These are phyloP conservation scores for Urophycis tenuis DNA, from an alignment of 2,797 vertebrate genomes.

Conservation along the genomic window DNA sequence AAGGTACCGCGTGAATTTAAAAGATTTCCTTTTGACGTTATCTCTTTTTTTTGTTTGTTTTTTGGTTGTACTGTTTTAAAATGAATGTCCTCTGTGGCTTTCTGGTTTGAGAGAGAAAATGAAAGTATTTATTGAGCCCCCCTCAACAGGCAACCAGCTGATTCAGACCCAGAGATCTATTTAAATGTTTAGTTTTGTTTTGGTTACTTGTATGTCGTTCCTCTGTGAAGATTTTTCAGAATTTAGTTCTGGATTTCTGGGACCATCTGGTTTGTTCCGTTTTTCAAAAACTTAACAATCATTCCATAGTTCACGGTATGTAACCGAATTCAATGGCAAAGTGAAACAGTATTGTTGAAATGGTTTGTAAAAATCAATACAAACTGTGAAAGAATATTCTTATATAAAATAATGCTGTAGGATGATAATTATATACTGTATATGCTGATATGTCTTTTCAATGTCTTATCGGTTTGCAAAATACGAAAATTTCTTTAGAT, in stretches of 20 bases:
- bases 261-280: slow-evolving; percentile 23
- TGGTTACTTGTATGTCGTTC: slow-evolving; percentile 41
- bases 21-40: slow-evolving; percentile 52
- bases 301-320: slow-evolving; percentile 10
- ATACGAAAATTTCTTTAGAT: slow-evolving; percentile 46
- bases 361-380: slow-evolving; percentile 56
- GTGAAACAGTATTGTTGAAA: slow-evolving; percentile 69
- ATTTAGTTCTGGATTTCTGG: slow-evolving; percentile 7
- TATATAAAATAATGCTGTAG: slow-evolving; percentile 55
- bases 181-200: slow-evolving; percentile 36
- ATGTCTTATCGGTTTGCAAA: slow-evolving; percentile 62
- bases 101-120: slow-evolving; percentile 63
- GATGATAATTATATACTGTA: slow-evolving; percentile 38
- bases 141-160: slow-evolving; percentile 67
- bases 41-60: slow-evolving; percentile 46
- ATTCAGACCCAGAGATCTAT: slow-evolving; percentile 40
- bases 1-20: slow-evolving; percentile 78
- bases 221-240: slow-evolving; percentile 19
- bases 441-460: slow-evolving; percentile 55
- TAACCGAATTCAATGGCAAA: slow-evolving; percentile 34
- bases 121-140: slow-evolving; percentile 76
- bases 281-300: slow-evolving; percentile 26
- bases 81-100: slow-evolving; percentile 68
- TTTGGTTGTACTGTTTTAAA: slow-evolving; percentile 58
- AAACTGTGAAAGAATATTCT: slow-evolving; percentile 49